Evolutionary conservation across 2,797 vertebrate species (phyloP), one percentile per base, ranked within the genome.

Genomic region (Hylomyscus alleni): DNA sequence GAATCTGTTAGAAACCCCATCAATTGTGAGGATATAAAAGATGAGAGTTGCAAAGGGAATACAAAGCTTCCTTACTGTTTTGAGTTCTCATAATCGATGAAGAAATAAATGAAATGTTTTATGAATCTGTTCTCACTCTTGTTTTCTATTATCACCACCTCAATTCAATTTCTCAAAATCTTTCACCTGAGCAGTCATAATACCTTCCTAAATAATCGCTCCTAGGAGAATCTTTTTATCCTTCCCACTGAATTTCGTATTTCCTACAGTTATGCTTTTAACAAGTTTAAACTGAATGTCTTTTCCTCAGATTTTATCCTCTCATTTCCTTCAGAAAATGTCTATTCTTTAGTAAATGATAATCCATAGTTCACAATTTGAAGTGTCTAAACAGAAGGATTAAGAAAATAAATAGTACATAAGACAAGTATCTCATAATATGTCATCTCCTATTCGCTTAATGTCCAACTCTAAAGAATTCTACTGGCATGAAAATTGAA

Each of bases 321-420:
- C 58, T 90, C 50, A 78, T 8, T n/a, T 52, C 47, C 75, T 89
- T 75, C 78, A 52, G 26, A 93, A 81, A 81, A 65, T 60, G 90
- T 58, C 17, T 56, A 65, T 69, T 62, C 50, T 20, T 82, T 44
- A 85, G 15, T 56, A 82, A 92, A 82, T 24, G 7, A 31, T 92
- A 73, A 65, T 67, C 72, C 11, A 73, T 72, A 77, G 15, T 72
- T 37, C 3, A 62, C 1, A 47, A 5, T 12, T 90, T 34, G 12
- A 92, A 82, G 10, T n/a, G 58, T 9, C 6, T 40, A 67, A 1
- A 6, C 31, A 82, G 19, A 75, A 34, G 24, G 6, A 75, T 31
- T 34, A 62, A 73, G 20, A 52, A 20, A 91, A 52, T 11, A 54
- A 65, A 78, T 60, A 56, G 29, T 44, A 77, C 3, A 3, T 84